These are phyloP conservation scores for Gymnoscopelus braueri DNA, from an alignment of 2,797 vertebrate genomes.

Conservation along the genomic window DNA sequence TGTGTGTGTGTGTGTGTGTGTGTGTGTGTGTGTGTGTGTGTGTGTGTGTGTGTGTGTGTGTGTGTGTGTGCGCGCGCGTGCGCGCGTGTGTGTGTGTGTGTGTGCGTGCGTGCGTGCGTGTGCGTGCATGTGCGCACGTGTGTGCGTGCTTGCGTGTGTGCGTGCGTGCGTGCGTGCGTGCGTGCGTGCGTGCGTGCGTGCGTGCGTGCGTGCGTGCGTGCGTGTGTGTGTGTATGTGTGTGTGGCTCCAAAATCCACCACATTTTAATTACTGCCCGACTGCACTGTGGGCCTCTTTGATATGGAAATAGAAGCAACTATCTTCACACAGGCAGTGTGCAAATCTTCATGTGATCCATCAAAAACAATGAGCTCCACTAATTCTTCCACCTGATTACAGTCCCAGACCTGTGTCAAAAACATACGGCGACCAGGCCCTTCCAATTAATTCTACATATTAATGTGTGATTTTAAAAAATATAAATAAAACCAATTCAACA, in stretches of 20 bases:
- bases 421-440: slow-evolving; percentile 55
- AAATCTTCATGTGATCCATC: slow-evolving; percentile 97
- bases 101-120: not conserved
- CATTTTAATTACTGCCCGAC: slow-evolving; percentile 99
- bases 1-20: slow-evolving; percentile 36
- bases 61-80: slow-evolving; percentile 49
- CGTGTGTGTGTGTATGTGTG: slow-evolving; percentile 32
- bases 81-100: slow-evolving; percentile 4
- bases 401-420: slow-evolving; percentile 70
- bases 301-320: slow-evolving; percentile 94
- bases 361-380: slow-evolving; percentile 94
- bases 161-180: slow-evolving; percentile 47
- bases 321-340: slow-evolving; percentile 90
- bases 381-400: slow-evolving; percentile 95
- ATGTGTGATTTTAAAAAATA: slow-evolving; percentile 63
- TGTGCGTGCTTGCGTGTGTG: not conserved
- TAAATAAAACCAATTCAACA: slow-evolving; percentile 53
- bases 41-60: not conserved
- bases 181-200: slow-evolving; percentile 4
- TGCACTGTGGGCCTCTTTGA: slow-evolving; percentile 94
- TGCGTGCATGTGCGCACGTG: not conserved
- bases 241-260: slow-evolving; percentile 89
- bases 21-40: slow-evolving; percentile 49
- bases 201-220: slow-evolving; percentile 50
- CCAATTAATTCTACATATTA: slow-evolving; percentile 81